phyloP scores from a whole-genome alignment of 2,113 vertebrate species.

The Rhinogobius similis region DNA sequence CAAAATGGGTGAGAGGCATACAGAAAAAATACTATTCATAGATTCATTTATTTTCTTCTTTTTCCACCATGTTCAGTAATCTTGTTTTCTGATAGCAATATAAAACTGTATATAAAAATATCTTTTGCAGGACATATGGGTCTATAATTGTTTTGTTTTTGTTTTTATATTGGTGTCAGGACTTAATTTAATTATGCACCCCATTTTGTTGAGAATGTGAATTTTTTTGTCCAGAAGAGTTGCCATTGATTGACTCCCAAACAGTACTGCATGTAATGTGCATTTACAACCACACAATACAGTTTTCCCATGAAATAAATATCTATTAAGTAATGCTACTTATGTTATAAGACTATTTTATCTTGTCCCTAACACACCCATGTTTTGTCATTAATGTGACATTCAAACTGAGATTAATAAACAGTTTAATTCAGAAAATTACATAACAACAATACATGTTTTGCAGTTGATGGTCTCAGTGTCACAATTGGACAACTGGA shows the following conservation, averaged over 20 bases:
- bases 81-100: slow-evolving; percentile 81
- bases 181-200: slow-evolving; percentile 50
- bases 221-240: slow-evolving; percentile 58
- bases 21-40: slow-evolving; percentile 45
- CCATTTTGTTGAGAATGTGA: slow-evolving; percentile 50
- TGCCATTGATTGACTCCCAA: slow-evolving; percentile 52
- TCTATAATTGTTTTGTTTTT: slow-evolving; percentile 69
- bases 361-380: slow-evolving; percentile 41
- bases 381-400: slow-evolving; percentile 52
- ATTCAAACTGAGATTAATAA: slow-evolving; percentile 35
- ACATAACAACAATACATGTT: slow-evolving; percentile 42
- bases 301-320: slow-evolving; percentile 44
- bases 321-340: slow-evolving; percentile 44
- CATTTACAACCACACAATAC: slow-evolving; percentile 36
- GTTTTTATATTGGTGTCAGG: slow-evolving; percentile 65
- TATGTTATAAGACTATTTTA: slow-evolving; percentile 27
- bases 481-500: not conserved
- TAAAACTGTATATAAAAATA: slow-evolving; percentile 72
- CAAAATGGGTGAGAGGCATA: slow-evolving; percentile 16
- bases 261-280: slow-evolving; percentile 65
- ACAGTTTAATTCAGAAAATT: slow-evolving; percentile 54
- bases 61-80: slow-evolving; percentile 74
- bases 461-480: not conserved
- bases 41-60: slow-evolving; percentile 53
- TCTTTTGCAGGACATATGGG: slow-evolving; percentile 73